phyloP scores from a whole-genome alignment of 2,113 vertebrate species.

The Poeciliopsis occidentalis region DNA sequence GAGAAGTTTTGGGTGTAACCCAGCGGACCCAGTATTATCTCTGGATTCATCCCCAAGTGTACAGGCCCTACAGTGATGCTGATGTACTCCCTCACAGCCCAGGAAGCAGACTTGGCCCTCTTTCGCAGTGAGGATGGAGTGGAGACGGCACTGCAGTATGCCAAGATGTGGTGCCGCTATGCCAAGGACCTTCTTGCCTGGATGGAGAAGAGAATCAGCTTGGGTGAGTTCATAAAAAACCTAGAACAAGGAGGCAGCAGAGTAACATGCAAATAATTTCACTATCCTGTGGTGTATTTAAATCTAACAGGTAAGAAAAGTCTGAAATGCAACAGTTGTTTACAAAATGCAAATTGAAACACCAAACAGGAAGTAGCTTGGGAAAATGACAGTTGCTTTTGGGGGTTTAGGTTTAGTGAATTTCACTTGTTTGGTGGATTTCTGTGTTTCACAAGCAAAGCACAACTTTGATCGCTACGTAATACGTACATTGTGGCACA shows the following conservation, averaged over 20 bases:
- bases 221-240: slow-evolving; percentile 78
- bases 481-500: background rate
- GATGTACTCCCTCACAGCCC: slow-evolving; percentile 81
- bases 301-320: slow-evolving; percentile 11
- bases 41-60: slow-evolving; percentile 20
- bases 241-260: slow-evolving; percentile 12
- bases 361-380: background rate
- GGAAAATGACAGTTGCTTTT: background rate
- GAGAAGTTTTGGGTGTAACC: slow-evolving; percentile 4
- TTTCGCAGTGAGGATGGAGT: slow-evolving; percentile 86
- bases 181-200: slow-evolving; percentile 90
- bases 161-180: slow-evolving; percentile 93
- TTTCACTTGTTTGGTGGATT: background rate
- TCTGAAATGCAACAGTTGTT: background rate
- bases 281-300: slow-evolving; percentile 4
- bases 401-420: background rate
- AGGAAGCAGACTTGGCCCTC: slow-evolving; percentile 87
- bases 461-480: background rate
- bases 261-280: slow-evolving; percentile 11
- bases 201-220: slow-evolving; percentile 88
- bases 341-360: slow-evolving; percentile 8
- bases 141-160: slow-evolving; percentile 86
- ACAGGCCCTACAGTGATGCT: slow-evolving; percentile 60
- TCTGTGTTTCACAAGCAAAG: background rate
- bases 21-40: slow-evolving; percentile 22